Evolutionary conservation across 2,797 vertebrate genomes (phyloP).

Genomic region (Acanthurus lineatus): DNA sequence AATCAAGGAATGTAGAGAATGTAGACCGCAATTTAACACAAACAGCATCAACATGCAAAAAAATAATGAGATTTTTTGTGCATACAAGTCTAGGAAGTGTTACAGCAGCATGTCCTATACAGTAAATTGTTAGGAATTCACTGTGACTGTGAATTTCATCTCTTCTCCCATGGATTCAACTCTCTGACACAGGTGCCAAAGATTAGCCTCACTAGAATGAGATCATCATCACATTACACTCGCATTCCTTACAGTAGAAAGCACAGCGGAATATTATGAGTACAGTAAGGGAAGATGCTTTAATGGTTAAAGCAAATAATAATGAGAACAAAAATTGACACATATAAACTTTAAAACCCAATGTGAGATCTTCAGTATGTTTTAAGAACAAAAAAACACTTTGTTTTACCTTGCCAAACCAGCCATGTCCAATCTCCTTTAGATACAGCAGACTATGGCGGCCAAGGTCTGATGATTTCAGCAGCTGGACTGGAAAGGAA

Average conservation of each 20-base stretch:
- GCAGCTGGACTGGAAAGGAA: slow-evolving; percentile 89
- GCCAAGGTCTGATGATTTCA: slow-evolving; percentile 93
- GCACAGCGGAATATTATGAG: slow-evolving; percentile 10
- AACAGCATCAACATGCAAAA: background rate
- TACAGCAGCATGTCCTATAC: slow-evolving; percentile 5
- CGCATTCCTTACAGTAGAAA: slow-evolving; percentile 56
- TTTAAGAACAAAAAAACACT: background rate
- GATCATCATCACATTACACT: slow-evolving; percentile 62
- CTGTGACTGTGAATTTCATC: slow-evolving; percentile 51
- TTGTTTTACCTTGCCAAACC: slow-evolving; percentile 95
- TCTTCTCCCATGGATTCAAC: slow-evolving; percentile 40
- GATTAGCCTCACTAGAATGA: slow-evolving; percentile 55
- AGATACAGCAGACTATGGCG: slow-evolving; percentile 96
- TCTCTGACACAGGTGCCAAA: slow-evolving; percentile 47
- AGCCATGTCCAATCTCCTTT: slow-evolving; percentile 95
- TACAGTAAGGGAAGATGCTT: slow-evolving; percentile 6
- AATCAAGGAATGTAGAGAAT: background rate
- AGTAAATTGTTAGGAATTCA: slow-evolving; percentile 53
- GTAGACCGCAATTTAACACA: background rate
- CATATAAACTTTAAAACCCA: background rate
- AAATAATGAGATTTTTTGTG: background rate
- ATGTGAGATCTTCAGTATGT: background rate
- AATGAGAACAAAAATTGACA: background rate
- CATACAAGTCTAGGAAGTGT: slow-evolving; percentile 4
- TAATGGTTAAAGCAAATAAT: background rate